A percentile compares a stretch with the other conserved stretches of the same genome.
phyloP scores from a whole-genome alignment of 2,113 vertebrate genomes.

The Onychostoma macrolepis region DNA sequence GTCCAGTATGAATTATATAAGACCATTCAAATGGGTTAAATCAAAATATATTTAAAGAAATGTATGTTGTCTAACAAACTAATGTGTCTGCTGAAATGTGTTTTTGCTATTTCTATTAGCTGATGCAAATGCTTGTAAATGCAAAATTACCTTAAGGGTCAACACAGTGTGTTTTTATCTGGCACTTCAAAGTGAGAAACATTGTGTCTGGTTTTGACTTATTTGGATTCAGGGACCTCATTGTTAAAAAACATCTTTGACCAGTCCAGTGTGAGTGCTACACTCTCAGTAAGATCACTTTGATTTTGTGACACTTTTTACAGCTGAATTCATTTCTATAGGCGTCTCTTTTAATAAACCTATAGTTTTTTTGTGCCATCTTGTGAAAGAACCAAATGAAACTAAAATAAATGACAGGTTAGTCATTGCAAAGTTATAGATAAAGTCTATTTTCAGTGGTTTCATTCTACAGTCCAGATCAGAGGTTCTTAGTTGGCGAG shows the following conservation, averaged over 20 bases:
- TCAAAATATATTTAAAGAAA: neutral
- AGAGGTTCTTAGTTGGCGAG: neutral
- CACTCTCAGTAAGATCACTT: neutral
- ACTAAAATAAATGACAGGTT: neutral
- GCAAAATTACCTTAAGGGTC: slow-evolving; percentile 3
- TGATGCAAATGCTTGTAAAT: slow-evolving; percentile 10
- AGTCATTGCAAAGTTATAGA: neutral
- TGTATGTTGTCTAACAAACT: neutral
- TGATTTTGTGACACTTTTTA: neutral
- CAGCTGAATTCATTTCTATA: neutral
- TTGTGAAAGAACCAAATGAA: neutral
- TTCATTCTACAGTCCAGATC: neutral
- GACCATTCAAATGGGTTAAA: neutral
- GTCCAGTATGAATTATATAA: neutral
- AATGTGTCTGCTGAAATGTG: neutral
- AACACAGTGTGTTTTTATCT: slow-evolving; percentile 24
- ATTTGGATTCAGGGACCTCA: neutral
- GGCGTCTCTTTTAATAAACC: neutral
- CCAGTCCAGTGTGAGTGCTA: too few species aligned
- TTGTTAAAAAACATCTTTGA: neutral
- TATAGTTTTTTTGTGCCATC: neutral
- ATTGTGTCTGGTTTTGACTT: neutral
- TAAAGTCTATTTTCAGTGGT: neutral
- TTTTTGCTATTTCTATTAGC: neutral
- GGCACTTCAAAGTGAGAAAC: neutral